Percentiles rank a stretch among this genome's conserved stretches.
phyloP scores from a whole-genome alignment of 2,888 invertebrate species.

The Camponotus fellah region DNA sequence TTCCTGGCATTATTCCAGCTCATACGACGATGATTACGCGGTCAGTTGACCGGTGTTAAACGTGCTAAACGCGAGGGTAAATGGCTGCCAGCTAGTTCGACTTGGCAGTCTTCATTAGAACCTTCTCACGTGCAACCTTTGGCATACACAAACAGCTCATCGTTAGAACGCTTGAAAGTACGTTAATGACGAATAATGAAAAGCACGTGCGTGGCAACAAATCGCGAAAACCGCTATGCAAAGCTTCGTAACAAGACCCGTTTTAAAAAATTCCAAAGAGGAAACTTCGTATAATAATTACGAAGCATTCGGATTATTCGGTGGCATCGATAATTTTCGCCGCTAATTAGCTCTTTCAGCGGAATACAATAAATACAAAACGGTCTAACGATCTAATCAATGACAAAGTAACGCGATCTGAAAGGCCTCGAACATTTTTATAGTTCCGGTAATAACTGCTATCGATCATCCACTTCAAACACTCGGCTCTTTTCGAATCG shows the following conservation, averaged over 20 bases:
- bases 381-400: constrained; percentile 10
- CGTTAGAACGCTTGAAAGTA: constrained; percentile 55
- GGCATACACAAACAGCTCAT: constrained; percentile 14
- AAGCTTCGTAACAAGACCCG: not conserved
- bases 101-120: constrained; percentile 69
- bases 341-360: constrained; percentile 7
- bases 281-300: not conserved
- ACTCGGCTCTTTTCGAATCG: constrained; percentile 22
- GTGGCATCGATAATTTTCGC: not conserved
- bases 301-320: not conserved
- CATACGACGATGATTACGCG: constrained; percentile 75
- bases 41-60: constrained; percentile 78
- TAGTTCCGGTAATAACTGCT: not conserved
- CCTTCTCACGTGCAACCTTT: constrained; percentile 52
- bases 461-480: constrained; percentile 30
- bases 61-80: constrained; percentile 78
- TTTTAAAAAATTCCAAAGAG: not conserved
- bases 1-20: constrained; percentile 70
- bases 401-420: not conserved
- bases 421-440: not conserved
- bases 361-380: not conserved
- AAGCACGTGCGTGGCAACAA: constrained; percentile 35
- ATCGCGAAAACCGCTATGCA: constrained; percentile 3
- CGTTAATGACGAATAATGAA: constrained; percentile 64
- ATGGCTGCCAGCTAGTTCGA: constrained; percentile 65